Base-by-base conservation (phyloP, 2,797 vertebrate genomes). In the Poeciliopsis infans region DNA sequence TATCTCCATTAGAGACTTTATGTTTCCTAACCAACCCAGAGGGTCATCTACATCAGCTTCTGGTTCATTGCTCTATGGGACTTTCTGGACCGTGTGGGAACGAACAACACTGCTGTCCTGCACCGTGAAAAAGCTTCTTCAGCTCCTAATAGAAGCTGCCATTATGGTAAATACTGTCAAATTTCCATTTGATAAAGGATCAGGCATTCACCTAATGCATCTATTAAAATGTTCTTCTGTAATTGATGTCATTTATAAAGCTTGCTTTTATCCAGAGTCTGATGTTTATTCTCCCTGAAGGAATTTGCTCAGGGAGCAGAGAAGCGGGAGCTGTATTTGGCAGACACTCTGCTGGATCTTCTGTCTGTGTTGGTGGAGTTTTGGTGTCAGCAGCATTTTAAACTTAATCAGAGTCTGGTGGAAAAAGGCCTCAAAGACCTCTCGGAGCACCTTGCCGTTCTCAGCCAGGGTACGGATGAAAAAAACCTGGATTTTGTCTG, bases 291-390 rank as follows among this genome's bases (percentile, higher is more conserved):
- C 78, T 64, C 36, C 7, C 28, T 75, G 25, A 77, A 92, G 91
- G 89, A 88, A 31, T 72, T 72, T 0, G 1, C 47, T 20, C 66
- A 90, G 47, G 84, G 51, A 7, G 74, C 81, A 36, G 80, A 83
- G 79, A 96, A 96, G 84, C 95, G 96, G 89, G 95, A 61, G 66
- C 84, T 92, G 88, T 93, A 95, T 89, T 83, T 97, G 85, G 91
- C 94, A 36, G 91, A 89, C 85, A 93, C 95, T 0, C 55, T 99
- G 89, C 95, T 95, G 93, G 95, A 95, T 82, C 94, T 98, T 86
- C 94, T 99, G 86, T 96, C 96, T 83, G 95, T 96, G 49, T 86
- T 96, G 85, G 95, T 98, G 89, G 97, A 98, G 86, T 98, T 96
- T 87, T 99, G 98, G 97, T 96, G 96, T 91, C 88, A 97, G 85